phyloP scores from a whole-genome alignment of 2,888 invertebrate species.

The Sphecodes monilicornis region DNA sequence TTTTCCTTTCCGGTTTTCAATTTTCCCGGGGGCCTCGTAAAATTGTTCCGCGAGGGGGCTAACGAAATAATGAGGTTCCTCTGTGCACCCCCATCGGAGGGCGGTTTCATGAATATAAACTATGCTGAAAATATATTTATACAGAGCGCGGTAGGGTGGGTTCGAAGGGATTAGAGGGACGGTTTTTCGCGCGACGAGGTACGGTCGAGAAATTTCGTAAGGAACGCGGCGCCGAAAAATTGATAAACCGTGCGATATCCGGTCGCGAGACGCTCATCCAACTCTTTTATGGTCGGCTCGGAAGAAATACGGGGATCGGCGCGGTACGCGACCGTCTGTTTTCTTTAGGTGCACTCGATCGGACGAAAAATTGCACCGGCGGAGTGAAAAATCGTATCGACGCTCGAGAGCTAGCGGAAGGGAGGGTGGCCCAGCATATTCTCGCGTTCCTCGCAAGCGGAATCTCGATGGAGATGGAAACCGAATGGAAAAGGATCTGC shows the following conservation, averaged over 20 bases:
- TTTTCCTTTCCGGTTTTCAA: conserved; percentile 12
- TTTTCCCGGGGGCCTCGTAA: conserved; percentile 26
- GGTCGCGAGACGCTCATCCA: conserved; percentile 13
- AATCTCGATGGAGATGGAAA: conserved; percentile 16
- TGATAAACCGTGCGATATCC: conserved; percentile 28
- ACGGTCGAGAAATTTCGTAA: neutral
- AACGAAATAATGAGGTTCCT: conserved; percentile 34
- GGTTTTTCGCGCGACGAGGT: neutral
- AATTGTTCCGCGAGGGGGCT: conserved; percentile 16
- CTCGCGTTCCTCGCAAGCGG: conserved; percentile 13
- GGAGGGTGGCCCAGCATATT: conserved; percentile 14
- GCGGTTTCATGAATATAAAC: conserved; percentile 39
- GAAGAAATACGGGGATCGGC: conserved; percentile 31
- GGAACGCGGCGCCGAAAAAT: neutral
- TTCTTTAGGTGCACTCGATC: conserved; percentile 41
- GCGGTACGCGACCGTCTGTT: neutral
- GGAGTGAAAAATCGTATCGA: conserved; percentile 57
- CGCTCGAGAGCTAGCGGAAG: neutral
- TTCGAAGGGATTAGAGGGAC: neutral
- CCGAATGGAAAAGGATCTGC: conserved; percentile 43
- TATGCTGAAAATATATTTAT: conserved; percentile 22
- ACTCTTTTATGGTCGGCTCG: conserved; percentile 21
- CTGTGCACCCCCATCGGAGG: neutral
- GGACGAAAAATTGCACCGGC: conserved; percentile 50
- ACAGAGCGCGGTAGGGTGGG: neutral